Base-by-base conservation (phyloP, 2,113 vertebrate species). In the Rhinopomastus cyanomelas region DNA sequence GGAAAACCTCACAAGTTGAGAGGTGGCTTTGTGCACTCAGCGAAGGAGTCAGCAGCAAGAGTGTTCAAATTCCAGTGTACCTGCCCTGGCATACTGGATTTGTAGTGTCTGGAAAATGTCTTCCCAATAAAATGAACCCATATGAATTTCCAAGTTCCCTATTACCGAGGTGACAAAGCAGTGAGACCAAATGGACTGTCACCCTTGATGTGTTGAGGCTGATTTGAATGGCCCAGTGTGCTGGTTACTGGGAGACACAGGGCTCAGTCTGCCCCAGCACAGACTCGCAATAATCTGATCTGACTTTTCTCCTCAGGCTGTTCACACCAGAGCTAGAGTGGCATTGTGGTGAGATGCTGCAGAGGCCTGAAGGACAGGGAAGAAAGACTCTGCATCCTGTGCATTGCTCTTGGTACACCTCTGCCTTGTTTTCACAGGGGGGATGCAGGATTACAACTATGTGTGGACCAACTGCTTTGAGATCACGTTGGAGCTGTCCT, bases 401-500 rank as follows among this genome's bases (percentile, higher is more conserved):
- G 76, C 39, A 5, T 76, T 86, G 67, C 59, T 80, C 25, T 29
- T 80, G 62, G 65, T 55, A 64, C 68, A 12, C 68, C 66, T 95
- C 44, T 95, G 74, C 79, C 80, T 90, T 17, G 6, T 66, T 74
- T 26, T 84, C 79, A 39, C 91, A 99, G 99, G 99, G 90, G 99
- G 99, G 49, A 99, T 99, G 99, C 98, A 99, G 96, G 99, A 99
- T 97, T 99, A 98, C 96, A 99, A 99, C 97, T 99, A 99, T 12
- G 87, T 99, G 51, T 96, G 98, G 97, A 98, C 98, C 69, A 98
- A 98, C 97, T 99, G 99, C 97, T 97, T 99, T 95, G 99, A 99
- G 96, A 98, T 99, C 95, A 99, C 99, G 0, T 94, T 99, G 95
- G 99, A 99, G 95, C 97, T 99, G 78, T 99, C 98, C 93, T 99